Conservation (phyloP, 1,140 invertebrate genomes). For the Bombus waltoni region DNA sequence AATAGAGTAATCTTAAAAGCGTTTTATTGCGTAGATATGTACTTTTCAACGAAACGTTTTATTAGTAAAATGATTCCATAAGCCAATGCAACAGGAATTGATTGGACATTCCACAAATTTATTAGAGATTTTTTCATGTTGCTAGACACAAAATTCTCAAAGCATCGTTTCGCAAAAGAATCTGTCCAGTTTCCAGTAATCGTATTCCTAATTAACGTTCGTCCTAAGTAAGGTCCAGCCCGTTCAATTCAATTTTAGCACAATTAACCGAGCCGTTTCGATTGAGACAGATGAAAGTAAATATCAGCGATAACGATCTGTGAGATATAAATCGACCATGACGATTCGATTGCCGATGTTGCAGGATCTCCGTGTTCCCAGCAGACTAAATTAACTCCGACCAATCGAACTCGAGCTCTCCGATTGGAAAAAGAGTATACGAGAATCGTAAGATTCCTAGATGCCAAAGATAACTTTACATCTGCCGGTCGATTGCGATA, state of each 20-base stretch:
- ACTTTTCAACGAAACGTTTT: background rate
- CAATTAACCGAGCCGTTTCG: conserved; percentile 61
- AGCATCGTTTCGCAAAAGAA: background rate
- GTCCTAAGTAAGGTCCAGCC: background rate
- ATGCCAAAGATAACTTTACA: conserved; percentile 74
- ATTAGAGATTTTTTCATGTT: background rate
- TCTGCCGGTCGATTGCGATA: conserved; percentile 74
- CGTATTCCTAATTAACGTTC: conserved; percentile 32
- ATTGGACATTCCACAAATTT: background rate
- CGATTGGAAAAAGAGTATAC: conserved; percentile 28
- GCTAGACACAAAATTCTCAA: background rate
- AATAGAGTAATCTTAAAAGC: too few relatives aligned
- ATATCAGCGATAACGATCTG: conserved; percentile 71
- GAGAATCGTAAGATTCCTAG: conserved; percentile 71
- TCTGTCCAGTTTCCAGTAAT: background rate
- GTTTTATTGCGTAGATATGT: too few relatives aligned
- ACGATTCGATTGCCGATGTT: conserved; percentile 54
- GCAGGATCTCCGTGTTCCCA: conserved; percentile 57
- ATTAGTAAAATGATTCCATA: background rate
- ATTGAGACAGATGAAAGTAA: conserved; percentile 63
- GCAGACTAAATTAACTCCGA: conserved; percentile 70
- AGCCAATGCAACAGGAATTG: too few relatives aligned
- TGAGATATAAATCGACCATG: conserved; percentile 65
- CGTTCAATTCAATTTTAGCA: conserved; percentile 63
- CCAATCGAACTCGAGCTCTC: conserved; percentile 13